Percentiles rank a stretch among this genome's conserved stretches.
These are phyloP conservation scores for Ceyx melanurus DNA, from an alignment of 2,113 vertebrate species.

Conservation along the genomic window DNA sequence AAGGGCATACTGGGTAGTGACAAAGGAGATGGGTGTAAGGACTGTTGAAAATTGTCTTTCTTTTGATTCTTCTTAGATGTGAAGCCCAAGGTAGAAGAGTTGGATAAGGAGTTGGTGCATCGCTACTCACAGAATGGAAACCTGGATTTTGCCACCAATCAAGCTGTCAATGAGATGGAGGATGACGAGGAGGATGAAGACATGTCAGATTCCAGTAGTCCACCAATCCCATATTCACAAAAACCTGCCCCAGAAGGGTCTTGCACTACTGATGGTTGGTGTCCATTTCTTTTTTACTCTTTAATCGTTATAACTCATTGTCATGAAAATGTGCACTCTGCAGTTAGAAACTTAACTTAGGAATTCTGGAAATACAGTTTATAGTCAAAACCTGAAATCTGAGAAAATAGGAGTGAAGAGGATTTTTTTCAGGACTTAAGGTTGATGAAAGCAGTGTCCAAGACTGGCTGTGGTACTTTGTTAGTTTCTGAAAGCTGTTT, in stretches of 20 bases:
- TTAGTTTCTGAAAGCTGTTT: neutral
- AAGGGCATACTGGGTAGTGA: neutral
- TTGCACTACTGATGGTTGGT: conserved; percentile 93
- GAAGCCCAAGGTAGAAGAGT: conserved; percentile 87
- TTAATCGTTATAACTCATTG: neutral
- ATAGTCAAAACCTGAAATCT: neutral
- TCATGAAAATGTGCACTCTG: neutral
- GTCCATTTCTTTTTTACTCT: neutral
- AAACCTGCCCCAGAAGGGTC: conserved; percentile 91
- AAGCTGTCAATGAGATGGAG: conserved; percentile 83
- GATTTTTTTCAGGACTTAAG: neutral
- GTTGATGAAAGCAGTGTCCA: neutral
- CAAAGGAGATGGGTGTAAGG: neutral
- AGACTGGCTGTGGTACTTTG: neutral
- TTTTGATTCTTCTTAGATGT: conserved; percentile 77
- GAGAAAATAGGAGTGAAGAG: neutral
- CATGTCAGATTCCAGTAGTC: conserved; percentile 92
- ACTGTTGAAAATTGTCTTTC: neutral
- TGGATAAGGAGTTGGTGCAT: conserved; percentile 83
- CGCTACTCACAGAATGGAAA: conserved; percentile 81
- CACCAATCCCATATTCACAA: conserved; percentile 92
- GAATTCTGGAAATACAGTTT: neutral
- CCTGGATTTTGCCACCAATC: conserved; percentile 79
- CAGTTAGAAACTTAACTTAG: neutral
- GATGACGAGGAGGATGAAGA: conserved; percentile 94